phyloP scores from a whole-genome alignment of 2,888 invertebrate genomes.

The Amphipoea lucens region DNA sequence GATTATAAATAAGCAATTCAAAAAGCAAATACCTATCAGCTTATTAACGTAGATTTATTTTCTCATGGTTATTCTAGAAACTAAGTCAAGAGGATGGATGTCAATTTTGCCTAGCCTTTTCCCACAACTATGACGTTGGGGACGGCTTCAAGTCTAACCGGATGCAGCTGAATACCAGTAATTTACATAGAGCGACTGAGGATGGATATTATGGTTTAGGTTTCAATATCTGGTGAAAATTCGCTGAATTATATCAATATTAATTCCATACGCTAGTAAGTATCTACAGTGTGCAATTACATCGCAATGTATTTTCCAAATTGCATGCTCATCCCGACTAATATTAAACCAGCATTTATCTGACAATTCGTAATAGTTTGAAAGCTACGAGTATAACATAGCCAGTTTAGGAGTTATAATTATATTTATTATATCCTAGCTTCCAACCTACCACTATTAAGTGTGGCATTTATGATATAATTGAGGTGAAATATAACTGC shows the following conservation, averaged over 20 bases:
- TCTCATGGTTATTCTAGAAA: neutral
- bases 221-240: neutral
- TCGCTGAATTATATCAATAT: neutral
- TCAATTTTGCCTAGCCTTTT: neutral
- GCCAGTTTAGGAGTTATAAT: conserved; percentile 23
- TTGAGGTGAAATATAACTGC: conserved; percentile 46
- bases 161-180: neutral
- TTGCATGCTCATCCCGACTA: neutral
- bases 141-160: neutral
- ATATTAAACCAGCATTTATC: conserved; percentile 20
- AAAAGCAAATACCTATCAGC: neutral
- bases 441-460: conserved; percentile 29
- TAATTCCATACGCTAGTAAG: neutral
- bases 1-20: neutral
- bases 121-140: neutral
- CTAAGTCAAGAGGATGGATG: neutral
- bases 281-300: neutral
- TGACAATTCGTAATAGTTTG: conserved; percentile 29
- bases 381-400: conserved; percentile 12
- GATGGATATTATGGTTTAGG: neutral
- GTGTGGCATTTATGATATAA: conserved; percentile 54
- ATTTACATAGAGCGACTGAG: neutral
- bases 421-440: conserved; percentile 26
- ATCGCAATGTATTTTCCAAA: conserved; percentile 16
- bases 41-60: neutral